Conservation (phyloP, 2,888 invertebrate species). For the Pecten maximus region DNA sequence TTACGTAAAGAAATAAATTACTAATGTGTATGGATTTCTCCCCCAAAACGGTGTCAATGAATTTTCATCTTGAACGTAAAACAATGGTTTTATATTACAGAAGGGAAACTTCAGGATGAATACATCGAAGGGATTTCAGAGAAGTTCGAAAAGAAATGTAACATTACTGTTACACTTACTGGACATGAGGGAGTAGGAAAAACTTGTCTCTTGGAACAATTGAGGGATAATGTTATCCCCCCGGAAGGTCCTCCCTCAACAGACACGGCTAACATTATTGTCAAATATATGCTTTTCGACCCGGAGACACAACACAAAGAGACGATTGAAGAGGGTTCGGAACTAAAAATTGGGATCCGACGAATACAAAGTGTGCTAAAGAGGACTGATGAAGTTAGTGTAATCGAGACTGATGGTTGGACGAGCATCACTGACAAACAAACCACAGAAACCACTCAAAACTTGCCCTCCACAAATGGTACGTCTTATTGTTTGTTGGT, state of each 20-base stretch:
- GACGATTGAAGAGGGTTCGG: background rate
- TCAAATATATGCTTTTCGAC: background rate
- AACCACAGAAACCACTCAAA: background rate
- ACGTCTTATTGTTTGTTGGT: too few species aligned
- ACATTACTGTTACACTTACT: background rate
- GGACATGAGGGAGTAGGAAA: conserved; percentile 16
- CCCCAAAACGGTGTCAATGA: too few species aligned
- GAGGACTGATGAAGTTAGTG: background rate
- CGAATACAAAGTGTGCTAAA: background rate
- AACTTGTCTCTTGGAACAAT: background rate
- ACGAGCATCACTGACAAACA: background rate
- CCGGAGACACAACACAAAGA: background rate
- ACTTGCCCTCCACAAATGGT: background rate
- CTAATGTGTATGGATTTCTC: too few species aligned
- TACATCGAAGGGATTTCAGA: background rate
- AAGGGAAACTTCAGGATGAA: background rate
- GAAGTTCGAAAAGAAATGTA: background rate
- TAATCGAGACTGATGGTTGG: background rate
- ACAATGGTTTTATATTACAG: background rate
- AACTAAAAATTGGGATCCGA: background rate
- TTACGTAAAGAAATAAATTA: too few species aligned
- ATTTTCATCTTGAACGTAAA: too few species aligned
- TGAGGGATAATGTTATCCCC: background rate
- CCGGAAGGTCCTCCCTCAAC: background rate
- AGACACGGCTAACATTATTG: background rate